Conservation (phyloP, 2,888 invertebrate genomes). For the Furcula furcula region DNA sequence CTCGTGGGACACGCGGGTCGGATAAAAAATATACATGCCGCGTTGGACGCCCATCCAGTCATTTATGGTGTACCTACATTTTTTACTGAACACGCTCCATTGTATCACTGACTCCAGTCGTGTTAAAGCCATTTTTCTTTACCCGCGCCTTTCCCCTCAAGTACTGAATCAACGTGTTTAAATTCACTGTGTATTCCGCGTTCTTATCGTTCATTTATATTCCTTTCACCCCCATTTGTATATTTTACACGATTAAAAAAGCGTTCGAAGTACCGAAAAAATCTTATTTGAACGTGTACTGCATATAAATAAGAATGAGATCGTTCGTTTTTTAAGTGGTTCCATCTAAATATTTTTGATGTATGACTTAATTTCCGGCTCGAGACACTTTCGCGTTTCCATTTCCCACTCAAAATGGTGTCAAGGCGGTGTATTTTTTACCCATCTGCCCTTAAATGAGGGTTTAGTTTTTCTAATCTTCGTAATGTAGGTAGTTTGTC, state of each 20-base stretch:
- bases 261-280: constrained; percentile 26
- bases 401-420: constrained; percentile 22
- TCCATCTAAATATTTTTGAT: constrained; percentile 29
- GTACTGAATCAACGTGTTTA: constrained; percentile 48
- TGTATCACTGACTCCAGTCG: constrained; percentile 45
- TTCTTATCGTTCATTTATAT: constrained; percentile 52
- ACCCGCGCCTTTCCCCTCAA: constrained; percentile 32
- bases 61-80: constrained; percentile 36
- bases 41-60: constrained; percentile 19
- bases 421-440: constrained; percentile 4
- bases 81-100: constrained; percentile 37
- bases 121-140: constrained; percentile 50
- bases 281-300: constrained; percentile 18
- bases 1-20: constrained; percentile 12
- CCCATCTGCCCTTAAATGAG: too few relatives aligned
- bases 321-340: constrained; percentile 16
- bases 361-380: constrained; percentile 35
- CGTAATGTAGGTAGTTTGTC: too few relatives aligned
- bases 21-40: constrained; percentile 24
- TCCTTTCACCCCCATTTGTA: constrained; percentile 43
- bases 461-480: too few relatives aligned
- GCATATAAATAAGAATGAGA: constrained; percentile 27
- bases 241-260: constrained; percentile 32
- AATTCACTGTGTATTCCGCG: constrained; percentile 43
- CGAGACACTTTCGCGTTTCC: constrained; percentile 26